phyloP scores from a whole-genome alignment of 2,888 invertebrate genomes.

The Marasmarcha lunaedactyla region DNA sequence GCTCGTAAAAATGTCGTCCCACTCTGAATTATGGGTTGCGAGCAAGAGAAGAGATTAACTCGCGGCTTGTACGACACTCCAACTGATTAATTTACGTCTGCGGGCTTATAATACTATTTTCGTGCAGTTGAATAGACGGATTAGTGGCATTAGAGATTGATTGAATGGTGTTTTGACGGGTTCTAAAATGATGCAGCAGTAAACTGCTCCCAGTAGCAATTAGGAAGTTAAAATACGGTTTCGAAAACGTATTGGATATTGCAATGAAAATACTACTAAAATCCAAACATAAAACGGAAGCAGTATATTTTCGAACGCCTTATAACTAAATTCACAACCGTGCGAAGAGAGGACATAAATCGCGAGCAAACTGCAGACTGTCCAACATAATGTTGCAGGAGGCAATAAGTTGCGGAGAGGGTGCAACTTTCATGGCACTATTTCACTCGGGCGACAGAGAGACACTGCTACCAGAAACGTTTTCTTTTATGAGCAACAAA shows the following conservation, averaged over 20 bases:
- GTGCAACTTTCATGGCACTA: conserved; percentile 1
- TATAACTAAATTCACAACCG: not conserved
- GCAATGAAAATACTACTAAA: too few species aligned
- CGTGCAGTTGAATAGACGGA: not conserved
- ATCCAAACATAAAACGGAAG: too few species aligned
- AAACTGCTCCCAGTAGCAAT: too few species aligned
- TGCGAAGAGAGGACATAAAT: conserved; percentile 10
- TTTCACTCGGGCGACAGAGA: not conserved
- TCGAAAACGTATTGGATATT: too few species aligned
- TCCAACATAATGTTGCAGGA: conserved; percentile 8
- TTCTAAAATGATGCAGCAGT: not conserved
- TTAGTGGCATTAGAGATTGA: too few species aligned
- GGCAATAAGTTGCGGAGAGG: conserved; percentile 11
- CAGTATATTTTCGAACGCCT: too few species aligned
- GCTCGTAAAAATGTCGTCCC: conserved; percentile 60
- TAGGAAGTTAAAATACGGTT: too few species aligned
- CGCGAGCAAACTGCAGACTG: conserved; percentile 9
- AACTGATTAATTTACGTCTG: not conserved
- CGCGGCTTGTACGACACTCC: conserved; percentile 17
- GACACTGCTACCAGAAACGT: too few species aligned
- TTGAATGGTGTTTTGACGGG: conserved; percentile 9
- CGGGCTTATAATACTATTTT: not conserved
- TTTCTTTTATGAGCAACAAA: too few species aligned
- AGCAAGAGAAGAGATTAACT: conserved; percentile 35
- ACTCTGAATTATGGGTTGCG: conserved; percentile 26